Percentiles rank a stretch among this genome's conserved stretches.
Evolutionary conservation across 2,113 vertebrate species (phyloP).

Genomic region (Zosterops borbonicus): DNA sequence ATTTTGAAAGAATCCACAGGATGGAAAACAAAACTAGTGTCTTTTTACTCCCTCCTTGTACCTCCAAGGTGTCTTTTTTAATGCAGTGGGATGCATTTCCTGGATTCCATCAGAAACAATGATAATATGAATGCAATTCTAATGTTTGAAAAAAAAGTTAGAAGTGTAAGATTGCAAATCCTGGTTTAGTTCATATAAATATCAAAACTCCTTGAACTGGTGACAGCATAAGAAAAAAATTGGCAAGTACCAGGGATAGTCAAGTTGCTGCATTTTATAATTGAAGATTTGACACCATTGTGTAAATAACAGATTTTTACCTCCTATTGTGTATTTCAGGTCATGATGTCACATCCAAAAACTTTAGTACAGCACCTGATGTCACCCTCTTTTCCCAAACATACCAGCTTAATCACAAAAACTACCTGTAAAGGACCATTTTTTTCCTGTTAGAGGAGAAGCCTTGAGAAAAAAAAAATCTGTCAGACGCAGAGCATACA

Average conservation of each 20-base stretch:
- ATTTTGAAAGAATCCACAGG: background rate
- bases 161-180: background rate
- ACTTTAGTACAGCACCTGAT: background rate
- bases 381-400: background rate
- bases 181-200: background rate
- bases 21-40: background rate
- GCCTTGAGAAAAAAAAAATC: background rate
- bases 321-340: background rate
- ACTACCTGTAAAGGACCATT: background rate
- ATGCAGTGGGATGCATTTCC: background rate
- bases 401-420: background rate
- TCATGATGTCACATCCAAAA: background rate
- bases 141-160: background rate
- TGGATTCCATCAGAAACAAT: background rate
- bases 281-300: rapidly evolving
- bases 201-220: background rate
- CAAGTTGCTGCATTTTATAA: background rate
- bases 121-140: background rate
- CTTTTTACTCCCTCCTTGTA: background rate
- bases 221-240: background rate
- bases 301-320: background rate
- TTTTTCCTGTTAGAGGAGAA: background rate
- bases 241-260: background rate
- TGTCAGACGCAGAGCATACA: background rate
- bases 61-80: background rate